A percentile compares a stretch with the other conserved stretches of the same genome.
Evolutionary conservation across 2,797 vertebrate genomes (phyloP).

Genomic region (Muscicapa comitata): DNA sequence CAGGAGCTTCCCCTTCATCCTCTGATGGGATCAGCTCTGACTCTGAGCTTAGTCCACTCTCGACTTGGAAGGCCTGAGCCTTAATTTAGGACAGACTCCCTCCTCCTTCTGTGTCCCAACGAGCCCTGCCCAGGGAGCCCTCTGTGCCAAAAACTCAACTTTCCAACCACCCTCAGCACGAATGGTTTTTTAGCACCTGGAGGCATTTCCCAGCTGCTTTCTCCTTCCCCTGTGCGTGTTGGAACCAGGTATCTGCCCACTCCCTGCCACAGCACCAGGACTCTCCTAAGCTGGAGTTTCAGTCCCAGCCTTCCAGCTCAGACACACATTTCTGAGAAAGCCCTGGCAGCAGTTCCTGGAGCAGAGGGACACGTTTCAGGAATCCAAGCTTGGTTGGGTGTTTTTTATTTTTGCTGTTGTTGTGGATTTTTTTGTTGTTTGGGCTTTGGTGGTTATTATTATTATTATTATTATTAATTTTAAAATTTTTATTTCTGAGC

Average conservation of each 20-base stretch:
- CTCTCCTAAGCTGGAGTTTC: not conserved
- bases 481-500: not conserved
- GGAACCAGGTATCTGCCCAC: not conserved
- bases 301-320: constrained; percentile 47
- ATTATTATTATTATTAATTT: not conserved
- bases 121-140: not conserved
- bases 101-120: not conserved
- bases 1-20: not conserved
- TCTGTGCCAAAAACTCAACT: not conserved
- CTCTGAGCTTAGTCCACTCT: not conserved
- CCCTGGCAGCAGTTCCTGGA: constrained; percentile 57
- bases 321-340: constrained; percentile 72
- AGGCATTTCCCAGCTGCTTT: constrained; percentile 5
- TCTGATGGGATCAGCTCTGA: not conserved
- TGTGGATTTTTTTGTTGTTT: not conserved
- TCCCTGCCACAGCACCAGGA: not conserved
- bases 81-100: not conserved
- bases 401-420: not conserved
- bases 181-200: not conserved
- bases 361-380: constrained; percentile 69
- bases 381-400: constrained; percentile 1
- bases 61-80: not conserved
- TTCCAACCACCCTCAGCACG: not conserved
- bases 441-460: not conserved
- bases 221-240: not conserved